phyloP scores from a whole-genome alignment of 2,113 vertebrate genomes.

The Nesoenas mayeri region DNA sequence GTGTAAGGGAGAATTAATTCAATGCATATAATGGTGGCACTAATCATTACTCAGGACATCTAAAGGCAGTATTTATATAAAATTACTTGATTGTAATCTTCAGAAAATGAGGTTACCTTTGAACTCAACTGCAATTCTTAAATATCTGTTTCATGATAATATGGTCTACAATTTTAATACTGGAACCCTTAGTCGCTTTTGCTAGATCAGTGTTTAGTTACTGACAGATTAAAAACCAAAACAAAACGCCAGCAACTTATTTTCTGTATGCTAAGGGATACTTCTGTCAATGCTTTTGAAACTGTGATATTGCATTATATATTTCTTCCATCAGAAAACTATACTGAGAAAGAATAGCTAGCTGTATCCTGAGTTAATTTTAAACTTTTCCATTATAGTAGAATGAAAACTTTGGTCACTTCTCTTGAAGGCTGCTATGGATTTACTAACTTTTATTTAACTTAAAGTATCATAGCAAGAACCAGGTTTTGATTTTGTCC shows the following conservation, averaged over 20 bases:
- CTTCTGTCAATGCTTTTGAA: neutral
- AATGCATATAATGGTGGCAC: neutral
- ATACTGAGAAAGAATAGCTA: neutral
- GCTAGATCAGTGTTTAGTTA: constrained; percentile 12
- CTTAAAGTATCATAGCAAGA: neutral
- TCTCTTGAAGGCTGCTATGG: neutral
- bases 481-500: neutral
- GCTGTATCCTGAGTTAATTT: neutral
- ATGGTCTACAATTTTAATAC: neutral
- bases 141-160: constrained; percentile 29
- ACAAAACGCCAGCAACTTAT: neutral
- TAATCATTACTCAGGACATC: neutral
- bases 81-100: constrained; percentile 19
- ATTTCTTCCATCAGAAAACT: constrained; percentile 16
- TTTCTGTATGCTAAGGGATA: neutral
- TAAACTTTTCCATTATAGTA: neutral
- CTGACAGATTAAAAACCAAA: neutral
- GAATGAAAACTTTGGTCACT: neutral
- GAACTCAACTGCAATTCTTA: constrained; percentile 28
- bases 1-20: neutral
- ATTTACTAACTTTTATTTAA: neutral
- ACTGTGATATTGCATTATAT: neutral
- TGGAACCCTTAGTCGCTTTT: constrained; percentile 2
- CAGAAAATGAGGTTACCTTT: constrained; percentile 19
- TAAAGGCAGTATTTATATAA: constrained; percentile 23